Percentiles rank a stretch among this genome's conserved stretches.
Conservation (phyloP, 2,888 invertebrate genomes). For the Lasioglossum zephyrum region DNA sequence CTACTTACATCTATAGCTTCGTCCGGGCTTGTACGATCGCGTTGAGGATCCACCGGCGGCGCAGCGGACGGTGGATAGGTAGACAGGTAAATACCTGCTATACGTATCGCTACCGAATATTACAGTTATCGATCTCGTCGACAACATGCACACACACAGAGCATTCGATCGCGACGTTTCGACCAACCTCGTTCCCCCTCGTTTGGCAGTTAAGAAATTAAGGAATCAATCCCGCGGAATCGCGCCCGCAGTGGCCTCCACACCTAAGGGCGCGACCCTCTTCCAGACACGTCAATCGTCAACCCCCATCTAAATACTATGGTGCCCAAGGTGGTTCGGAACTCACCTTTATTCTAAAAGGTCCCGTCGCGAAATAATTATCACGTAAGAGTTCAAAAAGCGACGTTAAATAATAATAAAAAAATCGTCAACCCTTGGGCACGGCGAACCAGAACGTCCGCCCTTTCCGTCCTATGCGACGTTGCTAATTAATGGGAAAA, state of each 20-base stretch:
- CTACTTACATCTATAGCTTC: neutral
- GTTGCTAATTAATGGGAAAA: neutral
- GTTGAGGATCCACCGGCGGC: neutral
- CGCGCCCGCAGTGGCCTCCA: neutral
- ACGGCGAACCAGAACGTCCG: neutral
- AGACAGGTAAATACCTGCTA: neutral
- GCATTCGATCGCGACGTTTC: constrained; percentile 35
- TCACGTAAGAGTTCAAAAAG: no score
- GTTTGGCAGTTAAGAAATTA: constrained; percentile 57
- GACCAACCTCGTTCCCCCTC: constrained; percentile 1
- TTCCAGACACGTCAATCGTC: neutral
- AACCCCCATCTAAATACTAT: neutral
- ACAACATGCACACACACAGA: constrained; percentile 2
- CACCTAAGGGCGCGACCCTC: neutral
- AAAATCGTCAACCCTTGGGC: neutral
- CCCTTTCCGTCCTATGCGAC: neutral
- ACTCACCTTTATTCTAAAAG: no score
- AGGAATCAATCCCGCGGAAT: constrained; percentile 41
- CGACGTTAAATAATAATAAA: no score
- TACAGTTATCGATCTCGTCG: constrained; percentile 39
- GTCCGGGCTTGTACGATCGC: neutral
- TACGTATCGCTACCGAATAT: constrained; percentile 19
- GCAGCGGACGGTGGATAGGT: neutral
- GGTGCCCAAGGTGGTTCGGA: no score
- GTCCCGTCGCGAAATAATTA: no score